Evolutionary conservation across 2,888 invertebrate genomes (phyloP).

Genomic region (Willowsia nigromaculata): DNA sequence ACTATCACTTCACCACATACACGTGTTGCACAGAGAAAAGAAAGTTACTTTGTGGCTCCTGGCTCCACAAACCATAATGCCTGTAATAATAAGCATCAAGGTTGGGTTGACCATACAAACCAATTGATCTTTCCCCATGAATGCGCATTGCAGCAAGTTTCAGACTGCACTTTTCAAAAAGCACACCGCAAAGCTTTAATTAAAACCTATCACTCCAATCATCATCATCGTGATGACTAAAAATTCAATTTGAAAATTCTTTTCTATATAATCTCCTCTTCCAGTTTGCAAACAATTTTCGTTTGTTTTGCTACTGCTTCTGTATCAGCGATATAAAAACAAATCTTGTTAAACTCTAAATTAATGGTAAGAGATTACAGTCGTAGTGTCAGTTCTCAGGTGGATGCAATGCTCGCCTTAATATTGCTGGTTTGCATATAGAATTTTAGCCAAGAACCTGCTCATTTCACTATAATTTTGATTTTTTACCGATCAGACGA

Average conservation of each 20-base stretch:
- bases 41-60: neutral
- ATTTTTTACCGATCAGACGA: neutral
- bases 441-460: neutral
- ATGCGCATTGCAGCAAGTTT: neutral
- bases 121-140: neutral
- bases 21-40: neutral
- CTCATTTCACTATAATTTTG: neutral
- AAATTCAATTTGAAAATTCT: constrained; percentile 24
- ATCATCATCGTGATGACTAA: neutral
- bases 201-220: constrained; percentile 13
- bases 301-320: neutral
- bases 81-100: too few species aligned
- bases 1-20: too few species aligned
- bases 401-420: too few species aligned
- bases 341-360: constrained; percentile 11
- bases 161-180: neutral
- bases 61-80: neutral
- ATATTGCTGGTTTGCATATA: too few species aligned
- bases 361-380: neutral
- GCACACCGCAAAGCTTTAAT: constrained; percentile 9
- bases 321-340: neutral
- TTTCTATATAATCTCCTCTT: neutral
- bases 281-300: neutral
- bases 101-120: neutral
- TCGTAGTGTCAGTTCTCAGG: too few species aligned